Conservation (phyloP, 2,797 vertebrate species). For the Hypotaenidia okinawae region DNA sequence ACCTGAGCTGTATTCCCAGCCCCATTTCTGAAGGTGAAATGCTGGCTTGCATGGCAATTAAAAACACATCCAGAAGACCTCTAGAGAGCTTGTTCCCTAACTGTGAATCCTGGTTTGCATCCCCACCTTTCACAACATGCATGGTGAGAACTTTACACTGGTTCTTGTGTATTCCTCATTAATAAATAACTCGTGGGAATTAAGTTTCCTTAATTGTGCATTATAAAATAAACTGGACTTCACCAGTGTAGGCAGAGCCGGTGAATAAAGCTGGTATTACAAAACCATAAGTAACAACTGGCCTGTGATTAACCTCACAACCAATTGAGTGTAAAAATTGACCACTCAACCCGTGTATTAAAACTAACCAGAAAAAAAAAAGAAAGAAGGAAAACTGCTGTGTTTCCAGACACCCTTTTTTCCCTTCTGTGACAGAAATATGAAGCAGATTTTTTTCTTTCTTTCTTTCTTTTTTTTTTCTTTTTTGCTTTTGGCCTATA, state of each 20-base stretch:
- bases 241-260: constrained; percentile 71
- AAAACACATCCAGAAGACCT: constrained; percentile 83
- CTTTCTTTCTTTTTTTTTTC: not conserved
- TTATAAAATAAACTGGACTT: constrained; percentile 79
- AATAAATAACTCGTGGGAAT: constrained; percentile 85
- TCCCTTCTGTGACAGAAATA: not conserved
- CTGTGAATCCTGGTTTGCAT: constrained; percentile 67
- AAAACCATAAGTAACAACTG: constrained; percentile 79
- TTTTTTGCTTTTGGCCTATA: not conserved
- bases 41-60: constrained; percentile 46
- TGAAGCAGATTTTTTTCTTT: not conserved
- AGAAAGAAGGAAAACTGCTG: not conserved
- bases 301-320: constrained; percentile 83
- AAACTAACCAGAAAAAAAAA: constrained; percentile 78
- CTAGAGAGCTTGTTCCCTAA: constrained; percentile 75
- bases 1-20: not conserved
- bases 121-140: constrained; percentile 58
- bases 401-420: not conserved
- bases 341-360: constrained; percentile 72
- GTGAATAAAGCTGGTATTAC: constrained; percentile 77
- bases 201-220: constrained; percentile 71
- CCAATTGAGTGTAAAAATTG: constrained; percentile 78
- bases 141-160: constrained; percentile 82
- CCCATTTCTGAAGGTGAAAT: constrained; percentile 12
- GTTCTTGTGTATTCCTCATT: constrained; percentile 85